phyloP scores from a whole-genome alignment of 2,888 invertebrate species.

The Keiferia lycopersicella region DNA sequence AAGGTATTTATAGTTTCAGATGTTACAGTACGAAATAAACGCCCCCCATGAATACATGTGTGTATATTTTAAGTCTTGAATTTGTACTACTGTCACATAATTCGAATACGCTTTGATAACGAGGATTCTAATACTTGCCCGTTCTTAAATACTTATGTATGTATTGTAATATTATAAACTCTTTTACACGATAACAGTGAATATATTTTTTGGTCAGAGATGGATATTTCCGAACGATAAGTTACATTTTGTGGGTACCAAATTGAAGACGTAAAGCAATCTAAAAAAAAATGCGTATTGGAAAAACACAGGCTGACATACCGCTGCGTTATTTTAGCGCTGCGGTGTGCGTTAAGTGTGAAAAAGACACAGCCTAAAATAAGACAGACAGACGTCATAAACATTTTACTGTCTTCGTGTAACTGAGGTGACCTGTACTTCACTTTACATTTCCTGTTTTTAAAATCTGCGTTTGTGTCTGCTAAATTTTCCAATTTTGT shows the following conservation, averaged over 20 bases:
- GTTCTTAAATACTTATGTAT: background rate
- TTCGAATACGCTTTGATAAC: background rate
- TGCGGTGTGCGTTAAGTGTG: too few relatives aligned
- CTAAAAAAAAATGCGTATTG: too few relatives aligned
- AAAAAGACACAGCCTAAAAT: background rate
- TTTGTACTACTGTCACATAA: conserved; percentile 13
- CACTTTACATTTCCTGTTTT: background rate
- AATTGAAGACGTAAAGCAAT: too few relatives aligned
- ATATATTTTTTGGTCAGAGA: background rate
- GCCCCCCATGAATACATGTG: conserved; percentile 17
- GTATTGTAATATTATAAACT: background rate
- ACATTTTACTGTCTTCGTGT: background rate
- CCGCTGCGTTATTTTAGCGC: too few relatives aligned
- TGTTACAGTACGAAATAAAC: background rate
- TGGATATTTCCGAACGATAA: background rate
- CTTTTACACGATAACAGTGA: conserved; percentile 10
- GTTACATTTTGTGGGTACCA: too few relatives aligned
- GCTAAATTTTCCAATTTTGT: background rate
- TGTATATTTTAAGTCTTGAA: conserved; percentile 23
- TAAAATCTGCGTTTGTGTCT: background rate
- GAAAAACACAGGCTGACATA: too few relatives aligned
- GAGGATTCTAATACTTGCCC: background rate
- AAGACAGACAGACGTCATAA: background rate
- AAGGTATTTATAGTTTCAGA: conserved; percentile 20
- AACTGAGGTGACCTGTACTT: background rate